Base-by-base conservation (phyloP, 2,797 vertebrate genomes). In the Toxotes lorentzi region DNA sequence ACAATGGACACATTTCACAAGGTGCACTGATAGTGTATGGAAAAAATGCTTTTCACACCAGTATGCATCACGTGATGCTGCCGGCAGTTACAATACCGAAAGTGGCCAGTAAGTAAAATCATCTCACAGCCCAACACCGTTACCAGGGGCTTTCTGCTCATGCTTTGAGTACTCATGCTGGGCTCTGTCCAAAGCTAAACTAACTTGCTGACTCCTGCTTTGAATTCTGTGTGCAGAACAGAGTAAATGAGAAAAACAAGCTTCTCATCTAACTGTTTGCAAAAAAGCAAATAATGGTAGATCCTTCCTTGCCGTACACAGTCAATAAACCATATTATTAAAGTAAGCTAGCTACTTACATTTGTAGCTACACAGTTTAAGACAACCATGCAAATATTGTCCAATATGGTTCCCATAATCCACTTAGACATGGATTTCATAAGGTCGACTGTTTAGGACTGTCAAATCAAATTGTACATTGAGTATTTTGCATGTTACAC, bases 401-500 rank as follows among this genome's bases (percentile, higher is more conserved):
- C 40, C 0, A 0, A 27, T 40, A 41, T 43, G 56, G 38, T 51
- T 13, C 24, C 35, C 32, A 50, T 53, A 51, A 66, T 51, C 17
- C 8, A 63, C 27, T 19, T 43, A 2, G 35, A 64, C 4, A 14
- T 54, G 23, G 17, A 73, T 56, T 73, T 77, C n/a, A 23, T 13
- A 51, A 51, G 21, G 16, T 41, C 5, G 35, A n/a, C 34, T 40
- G 14, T 24, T 51, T 21, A 35, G 21, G 4, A 43, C 19, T 38
- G n/a, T 68, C 48, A 41, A 47, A 61, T 68, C 43, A 2, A 53
- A 84, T 24, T 41, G 40, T 11, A 47, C 4, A 0, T 40, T 50
- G 48, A 53, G 10, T 45, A 73, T 54, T 73, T 70, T 59, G 1
- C 12, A 14, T 48, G 61, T 63, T 48, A 70, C 30, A 53, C 5